Base-by-base conservation (phyloP, 1,140 invertebrate species). In the Bradynema listronoti region DNA sequence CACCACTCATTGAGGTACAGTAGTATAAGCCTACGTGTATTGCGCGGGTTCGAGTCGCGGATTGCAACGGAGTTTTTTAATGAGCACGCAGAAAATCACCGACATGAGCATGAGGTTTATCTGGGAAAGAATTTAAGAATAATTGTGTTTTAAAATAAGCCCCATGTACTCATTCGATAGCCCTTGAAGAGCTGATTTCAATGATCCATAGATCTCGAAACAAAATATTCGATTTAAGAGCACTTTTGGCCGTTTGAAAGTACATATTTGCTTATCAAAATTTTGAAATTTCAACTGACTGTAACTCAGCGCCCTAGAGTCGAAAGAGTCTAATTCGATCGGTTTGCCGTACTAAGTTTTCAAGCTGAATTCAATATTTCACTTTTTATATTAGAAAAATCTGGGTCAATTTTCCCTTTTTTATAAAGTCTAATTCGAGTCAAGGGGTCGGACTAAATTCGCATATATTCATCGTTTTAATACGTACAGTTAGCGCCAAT, bases 61-160 rank as follows among this genome's bases (percentile, higher is more conserved):
- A 16, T 56, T 56, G 55, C 32, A 58, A 2, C 47, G 27, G 5
- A 56, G 50, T 58, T 56, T 56, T 30, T 56, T 56, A 6, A 56
- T 14, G 14, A 56, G 22, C 4, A 33, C 47, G 47, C n/a, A 56
- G 2, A 56, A 14, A 14, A 56, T 55, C 6, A 56, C 32, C n/a
- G 32, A 16, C 55, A 56, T 56, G 14, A 58, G 55, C n/a, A 56
- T 9, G n/a, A 56, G 6, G 27, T 56, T 56, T 4, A 56, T 59
- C 55, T 56, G 4, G 25, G 32, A 50, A 43, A 43, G 3, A 4
- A 22, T 19, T 43, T 43, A 6, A n/a, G n/a, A 5, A 56, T 3
- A 47, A 11, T 9, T 49, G 16, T 9, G 46, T 49, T 9, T 11
- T 9, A 9, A 49, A 49, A 16, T 49, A 9, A 49, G 46, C 14